Conservation (phyloP, 2,113 vertebrate species). For the Pteronura brasiliensis region DNA sequence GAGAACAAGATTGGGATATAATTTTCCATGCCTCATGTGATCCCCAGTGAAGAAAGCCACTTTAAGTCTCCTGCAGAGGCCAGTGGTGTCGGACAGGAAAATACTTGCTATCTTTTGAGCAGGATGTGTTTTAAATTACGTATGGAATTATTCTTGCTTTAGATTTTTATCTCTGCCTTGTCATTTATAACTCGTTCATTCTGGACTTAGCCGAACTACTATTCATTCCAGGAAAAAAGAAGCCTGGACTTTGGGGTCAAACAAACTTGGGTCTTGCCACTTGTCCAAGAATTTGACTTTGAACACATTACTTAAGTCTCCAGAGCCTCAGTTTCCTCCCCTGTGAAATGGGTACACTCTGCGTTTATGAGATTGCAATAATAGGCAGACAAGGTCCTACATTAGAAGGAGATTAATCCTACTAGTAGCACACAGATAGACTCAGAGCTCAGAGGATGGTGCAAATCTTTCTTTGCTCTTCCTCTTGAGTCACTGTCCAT, state of each 20-base stretch:
- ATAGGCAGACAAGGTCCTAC: not conserved
- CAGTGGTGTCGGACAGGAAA: not conserved
- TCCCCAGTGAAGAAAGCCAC: not conserved
- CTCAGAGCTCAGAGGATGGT: not conserved
- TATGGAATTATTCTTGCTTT: not conserved
- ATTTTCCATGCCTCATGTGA: not conserved
- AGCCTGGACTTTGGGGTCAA: not conserved
- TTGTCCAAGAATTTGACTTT: not conserved
- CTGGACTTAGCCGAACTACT: not conserved
- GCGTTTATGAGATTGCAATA: not conserved
- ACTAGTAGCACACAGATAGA: not conserved
- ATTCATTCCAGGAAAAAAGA: not conserved
- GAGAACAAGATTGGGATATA: not conserved
- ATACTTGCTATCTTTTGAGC: not conserved
- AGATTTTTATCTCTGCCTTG: not conserved
- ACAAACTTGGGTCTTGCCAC: not conserved
- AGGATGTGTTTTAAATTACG: not conserved
- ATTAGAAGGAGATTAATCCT: not conserved
- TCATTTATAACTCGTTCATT: not conserved
- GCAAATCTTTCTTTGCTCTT: not conserved
- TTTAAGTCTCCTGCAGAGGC: not conserved
- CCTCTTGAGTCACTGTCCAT: not conserved
- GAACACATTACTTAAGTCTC: not conserved
- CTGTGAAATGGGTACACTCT: not conserved
- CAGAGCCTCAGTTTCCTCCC: not conserved